These are phyloP conservation scores for Acanthornis magna DNA, from an alignment of 2,797 vertebrate genomes.

Conservation along the genomic window DNA sequence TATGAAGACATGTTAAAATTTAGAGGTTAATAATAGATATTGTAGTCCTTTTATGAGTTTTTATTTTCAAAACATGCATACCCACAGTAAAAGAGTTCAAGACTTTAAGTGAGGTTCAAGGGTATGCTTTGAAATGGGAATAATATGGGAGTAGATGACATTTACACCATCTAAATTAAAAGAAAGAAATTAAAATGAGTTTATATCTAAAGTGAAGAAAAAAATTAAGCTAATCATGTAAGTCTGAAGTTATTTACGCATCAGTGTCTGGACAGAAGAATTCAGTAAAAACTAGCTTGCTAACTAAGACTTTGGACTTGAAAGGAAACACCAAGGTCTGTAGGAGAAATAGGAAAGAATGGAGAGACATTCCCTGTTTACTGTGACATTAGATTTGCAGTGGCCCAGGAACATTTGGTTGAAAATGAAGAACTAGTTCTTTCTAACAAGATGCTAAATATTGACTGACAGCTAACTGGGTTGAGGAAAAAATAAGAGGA, in stretches of 20 bases:
- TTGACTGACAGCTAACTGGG: background rate
- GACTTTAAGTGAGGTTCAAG: background rate
- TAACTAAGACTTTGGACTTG: background rate
- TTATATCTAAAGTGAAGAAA: background rate
- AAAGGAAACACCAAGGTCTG: background rate
- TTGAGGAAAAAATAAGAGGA: background rate
- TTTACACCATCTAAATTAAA: background rate
- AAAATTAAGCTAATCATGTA: background rate
- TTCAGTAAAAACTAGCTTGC: background rate
- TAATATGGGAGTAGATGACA: background rate
- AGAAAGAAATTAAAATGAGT: constrained; percentile 13
- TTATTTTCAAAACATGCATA: constrained; percentile 12
- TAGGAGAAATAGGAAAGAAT: background rate
- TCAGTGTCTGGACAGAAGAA: background rate
- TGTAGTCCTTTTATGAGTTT: background rate
- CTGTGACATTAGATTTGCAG: background rate
- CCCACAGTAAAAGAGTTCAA: background rate
- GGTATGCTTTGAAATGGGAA: background rate
- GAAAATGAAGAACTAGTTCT: background rate
- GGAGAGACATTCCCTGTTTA: background rate
- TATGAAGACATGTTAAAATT: background rate
- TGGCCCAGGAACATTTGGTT: background rate
- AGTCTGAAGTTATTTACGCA: background rate
- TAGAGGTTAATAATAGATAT: background rate
- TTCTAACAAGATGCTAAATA: background rate